Conservation (phyloP, 2,113 vertebrate genomes). For the Triplophysa rosa region DNA sequence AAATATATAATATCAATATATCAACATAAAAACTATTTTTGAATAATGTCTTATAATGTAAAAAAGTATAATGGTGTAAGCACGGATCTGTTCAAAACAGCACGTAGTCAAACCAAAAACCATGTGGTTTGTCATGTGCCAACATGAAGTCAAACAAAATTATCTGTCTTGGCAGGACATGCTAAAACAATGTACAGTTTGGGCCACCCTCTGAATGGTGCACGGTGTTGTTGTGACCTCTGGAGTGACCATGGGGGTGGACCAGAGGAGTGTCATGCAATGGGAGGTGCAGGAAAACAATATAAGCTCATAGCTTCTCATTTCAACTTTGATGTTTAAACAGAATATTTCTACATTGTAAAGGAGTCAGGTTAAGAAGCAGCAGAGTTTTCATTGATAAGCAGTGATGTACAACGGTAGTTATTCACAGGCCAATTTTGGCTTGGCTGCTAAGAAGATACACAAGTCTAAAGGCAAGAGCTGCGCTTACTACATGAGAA, state of each 20-base stretch:
- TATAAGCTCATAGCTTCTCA: slow-evolving; percentile 50
- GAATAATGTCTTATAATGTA: neutral
- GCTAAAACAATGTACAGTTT: slow-evolving; percentile 1
- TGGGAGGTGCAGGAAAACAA: slow-evolving; percentile 37
- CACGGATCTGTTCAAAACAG: neutral
- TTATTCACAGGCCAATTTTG: slow-evolving; percentile 73
- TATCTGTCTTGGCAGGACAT: slow-evolving; percentile 23
- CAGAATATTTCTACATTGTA: neutral
- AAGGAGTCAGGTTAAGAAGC: neutral
- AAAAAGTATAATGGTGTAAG: too few relatives aligned
- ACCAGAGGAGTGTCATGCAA: slow-evolving; percentile 16
- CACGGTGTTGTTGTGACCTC: slow-evolving; percentile 43
- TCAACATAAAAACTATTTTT: too few relatives aligned
- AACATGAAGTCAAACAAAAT: slow-evolving; percentile 38
- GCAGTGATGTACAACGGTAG: slow-evolving; percentile 75
- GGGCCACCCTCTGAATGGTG: neutral
- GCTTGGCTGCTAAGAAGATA: slow-evolving; percentile 66
- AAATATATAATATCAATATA: too few relatives aligned
- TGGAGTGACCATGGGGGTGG: slow-evolving; percentile 16
- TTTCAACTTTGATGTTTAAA: slow-evolving; percentile 13
- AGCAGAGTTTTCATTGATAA: neutral
- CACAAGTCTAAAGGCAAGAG: slow-evolving; percentile 66
- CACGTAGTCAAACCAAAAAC: slow-evolving; percentile 9
- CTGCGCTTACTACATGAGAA: slow-evolving; percentile 84
- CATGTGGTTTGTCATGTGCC: slow-evolving; percentile 23